Evolutionary conservation across 2,113 vertebrate species (phyloP).

Genomic region (Hippocampus barbouri): DNA sequence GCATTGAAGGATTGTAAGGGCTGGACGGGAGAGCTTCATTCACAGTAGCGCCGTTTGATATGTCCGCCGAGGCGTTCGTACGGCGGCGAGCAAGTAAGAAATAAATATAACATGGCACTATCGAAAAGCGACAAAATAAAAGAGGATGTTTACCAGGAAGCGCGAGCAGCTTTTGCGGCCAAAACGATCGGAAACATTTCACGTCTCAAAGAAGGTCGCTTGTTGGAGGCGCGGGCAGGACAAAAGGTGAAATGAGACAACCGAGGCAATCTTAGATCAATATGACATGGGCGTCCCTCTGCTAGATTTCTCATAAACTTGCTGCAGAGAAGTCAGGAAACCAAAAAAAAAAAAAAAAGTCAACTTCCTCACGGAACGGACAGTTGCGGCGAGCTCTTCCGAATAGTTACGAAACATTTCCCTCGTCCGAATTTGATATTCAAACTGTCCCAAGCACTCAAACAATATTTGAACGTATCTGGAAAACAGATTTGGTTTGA

Average conservation of each 20-base stretch:
- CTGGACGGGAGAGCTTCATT: background rate
- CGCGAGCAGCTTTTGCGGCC: conserved; percentile 58
- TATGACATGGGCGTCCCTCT: conserved; percentile 95
- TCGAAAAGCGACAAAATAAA: background rate
- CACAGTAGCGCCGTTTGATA: no score
- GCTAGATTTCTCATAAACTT: conserved; percentile 96
- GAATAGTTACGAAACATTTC: conserved; percentile 23
- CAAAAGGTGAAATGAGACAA: conserved; percentile 96
- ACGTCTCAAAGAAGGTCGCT: conserved; percentile 92
- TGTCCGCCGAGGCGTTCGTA: background rate
- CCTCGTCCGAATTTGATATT: background rate
- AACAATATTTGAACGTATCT: background rate
- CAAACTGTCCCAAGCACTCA: background rate
- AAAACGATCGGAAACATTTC: conserved; percentile 73
- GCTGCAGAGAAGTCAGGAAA: conserved; percentile 87
- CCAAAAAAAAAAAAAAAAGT: conserved; percentile 76
- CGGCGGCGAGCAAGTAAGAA: no score
- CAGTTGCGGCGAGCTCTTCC: conserved; percentile 76
- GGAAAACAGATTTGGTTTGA: background rate
- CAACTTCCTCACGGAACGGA: conserved; percentile 86
- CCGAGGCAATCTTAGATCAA: conserved; percentile 96
- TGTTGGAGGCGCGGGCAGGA: conserved; percentile 83
- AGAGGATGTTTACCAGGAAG: conserved; percentile 32
- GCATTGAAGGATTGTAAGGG: background rate
- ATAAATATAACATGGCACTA: background rate